Conservation (phyloP, 2,113 vertebrate genomes). For the Poicephalus meyeri region DNA sequence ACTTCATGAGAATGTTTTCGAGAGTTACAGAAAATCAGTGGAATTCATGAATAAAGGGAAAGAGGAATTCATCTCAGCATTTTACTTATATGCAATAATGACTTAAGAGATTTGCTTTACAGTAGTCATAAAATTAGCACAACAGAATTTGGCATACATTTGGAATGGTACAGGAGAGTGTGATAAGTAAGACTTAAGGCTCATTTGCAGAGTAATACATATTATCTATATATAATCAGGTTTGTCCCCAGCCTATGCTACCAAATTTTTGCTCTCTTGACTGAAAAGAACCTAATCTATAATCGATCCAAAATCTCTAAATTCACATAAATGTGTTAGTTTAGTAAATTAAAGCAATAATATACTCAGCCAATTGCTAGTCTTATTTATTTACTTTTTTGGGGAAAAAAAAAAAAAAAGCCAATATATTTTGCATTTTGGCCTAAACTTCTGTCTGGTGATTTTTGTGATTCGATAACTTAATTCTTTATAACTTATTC, state of each 20-base stretch:
- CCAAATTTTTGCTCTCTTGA: not conserved
- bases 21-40: not conserved
- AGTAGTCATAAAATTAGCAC: not conserved
- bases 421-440: not conserved
- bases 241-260: not conserved
- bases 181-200: not conserved
- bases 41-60: not conserved
- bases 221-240: not conserved
- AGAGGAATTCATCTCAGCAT: not conserved
- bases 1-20: not conserved
- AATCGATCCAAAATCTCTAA: not conserved
- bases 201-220: not conserved
- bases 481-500: not conserved
- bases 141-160: not conserved
- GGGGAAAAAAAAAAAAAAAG: not conserved
- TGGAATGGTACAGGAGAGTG: not conserved
- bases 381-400: not conserved
- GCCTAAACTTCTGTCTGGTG: slow-evolving; percentile 4
- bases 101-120: not conserved
- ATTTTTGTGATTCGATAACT: slow-evolving; percentile 47
- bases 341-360: not conserved
- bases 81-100: not conserved
- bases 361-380: not conserved
- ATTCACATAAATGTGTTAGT: not conserved
- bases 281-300: not conserved